Percentiles rank a stretch among this genome's conserved stretches.
These are phyloP conservation scores for Lucifuga dentata DNA, from an alignment of 2,113 vertebrate genomes.

Conservation along the genomic window DNA sequence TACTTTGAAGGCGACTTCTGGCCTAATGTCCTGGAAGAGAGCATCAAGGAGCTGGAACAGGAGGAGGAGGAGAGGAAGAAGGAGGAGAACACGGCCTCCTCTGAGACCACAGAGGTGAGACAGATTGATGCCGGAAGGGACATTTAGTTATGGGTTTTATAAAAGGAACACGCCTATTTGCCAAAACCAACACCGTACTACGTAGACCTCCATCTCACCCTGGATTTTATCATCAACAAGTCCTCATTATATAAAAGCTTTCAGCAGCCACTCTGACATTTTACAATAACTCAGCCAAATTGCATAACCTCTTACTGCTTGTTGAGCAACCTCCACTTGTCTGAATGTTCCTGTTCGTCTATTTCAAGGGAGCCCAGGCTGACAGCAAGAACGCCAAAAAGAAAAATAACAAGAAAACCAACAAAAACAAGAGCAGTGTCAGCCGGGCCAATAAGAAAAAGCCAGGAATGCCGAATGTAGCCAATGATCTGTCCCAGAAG, in stretches of 20 bases:
- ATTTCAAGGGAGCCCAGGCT: slow-evolving; percentile 88
- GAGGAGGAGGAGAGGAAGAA: slow-evolving; percentile 98
- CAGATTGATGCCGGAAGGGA: not conserved
- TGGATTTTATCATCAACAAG: slow-evolving; percentile 43
- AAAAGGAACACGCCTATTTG: not conserved
- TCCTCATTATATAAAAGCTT: slow-evolving; percentile 40
- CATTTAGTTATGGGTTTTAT: slow-evolving; percentile 9
- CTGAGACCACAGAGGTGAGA: slow-evolving; percentile 92
- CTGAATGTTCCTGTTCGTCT: slow-evolving; percentile 38
- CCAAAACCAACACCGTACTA: slow-evolving; percentile 31
- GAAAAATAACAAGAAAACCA: slow-evolving; percentile 99
- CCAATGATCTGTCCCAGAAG: slow-evolving; percentile 98
- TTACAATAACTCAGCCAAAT: slow-evolving; percentile 41
- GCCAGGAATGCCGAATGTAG: slow-evolving; percentile 96
- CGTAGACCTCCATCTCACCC: slow-evolving; percentile 12
- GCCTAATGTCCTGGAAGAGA: slow-evolving; percentile 98
- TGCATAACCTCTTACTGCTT: slow-evolving; percentile 35
- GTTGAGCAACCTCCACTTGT: slow-evolving; percentile 28
- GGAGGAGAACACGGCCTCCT: slow-evolving; percentile 95
- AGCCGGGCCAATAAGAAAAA: slow-evolving; percentile 99
- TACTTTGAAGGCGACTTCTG: slow-evolving; percentile 99
- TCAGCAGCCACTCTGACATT: slow-evolving; percentile 28
- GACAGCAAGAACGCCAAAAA: slow-evolving; percentile 99
- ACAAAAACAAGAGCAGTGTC: slow-evolving; percentile 98
- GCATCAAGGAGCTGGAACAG: slow-evolving; percentile 98